A percentile compares a stretch with the other conserved stretches of the same genome.
Evolutionary conservation across 2,113 vertebrate species (phyloP).

Genomic region (Panthera tigris): DNA sequence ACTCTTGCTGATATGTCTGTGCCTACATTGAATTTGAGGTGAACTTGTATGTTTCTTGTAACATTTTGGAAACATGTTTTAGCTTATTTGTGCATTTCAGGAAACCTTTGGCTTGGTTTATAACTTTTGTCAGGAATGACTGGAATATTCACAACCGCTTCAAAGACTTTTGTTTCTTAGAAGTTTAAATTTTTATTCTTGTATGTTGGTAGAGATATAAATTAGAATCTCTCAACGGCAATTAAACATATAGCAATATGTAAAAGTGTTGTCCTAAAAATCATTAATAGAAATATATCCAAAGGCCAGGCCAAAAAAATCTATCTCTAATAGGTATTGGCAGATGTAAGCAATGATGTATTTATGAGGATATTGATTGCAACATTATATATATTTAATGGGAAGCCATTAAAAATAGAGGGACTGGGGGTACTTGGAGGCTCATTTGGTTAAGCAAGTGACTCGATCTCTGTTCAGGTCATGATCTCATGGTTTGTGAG

Average conservation of each 20-base stretch:
- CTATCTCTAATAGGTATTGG: not conserved
- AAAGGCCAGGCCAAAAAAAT: not conserved
- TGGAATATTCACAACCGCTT: not conserved
- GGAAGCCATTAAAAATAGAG: not conserved
- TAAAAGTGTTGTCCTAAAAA: conserved; percentile 13
- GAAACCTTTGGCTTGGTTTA: not conserved
- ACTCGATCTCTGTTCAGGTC: too few species aligned
- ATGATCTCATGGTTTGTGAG: too few species aligned
- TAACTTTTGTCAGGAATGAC: not conserved
- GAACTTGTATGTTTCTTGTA: not conserved
- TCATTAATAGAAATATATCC: conserved; percentile 25
- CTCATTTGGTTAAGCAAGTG: too few species aligned
- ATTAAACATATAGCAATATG: not conserved
- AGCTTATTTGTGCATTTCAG: not conserved
- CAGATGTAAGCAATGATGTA: not conserved
- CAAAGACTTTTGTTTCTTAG: not conserved
- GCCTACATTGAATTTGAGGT: not conserved
- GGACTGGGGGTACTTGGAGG: too few species aligned
- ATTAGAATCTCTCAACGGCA: not conserved
- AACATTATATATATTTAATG: not conserved
- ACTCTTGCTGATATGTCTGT: not conserved
- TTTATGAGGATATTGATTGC: not conserved
- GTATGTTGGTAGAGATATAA: not conserved
- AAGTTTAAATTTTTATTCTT: not conserved
- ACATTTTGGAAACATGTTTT: not conserved